Conservation (phyloP, 2,113 vertebrate genomes). For the Daphoenositta chrysoptera region DNA sequence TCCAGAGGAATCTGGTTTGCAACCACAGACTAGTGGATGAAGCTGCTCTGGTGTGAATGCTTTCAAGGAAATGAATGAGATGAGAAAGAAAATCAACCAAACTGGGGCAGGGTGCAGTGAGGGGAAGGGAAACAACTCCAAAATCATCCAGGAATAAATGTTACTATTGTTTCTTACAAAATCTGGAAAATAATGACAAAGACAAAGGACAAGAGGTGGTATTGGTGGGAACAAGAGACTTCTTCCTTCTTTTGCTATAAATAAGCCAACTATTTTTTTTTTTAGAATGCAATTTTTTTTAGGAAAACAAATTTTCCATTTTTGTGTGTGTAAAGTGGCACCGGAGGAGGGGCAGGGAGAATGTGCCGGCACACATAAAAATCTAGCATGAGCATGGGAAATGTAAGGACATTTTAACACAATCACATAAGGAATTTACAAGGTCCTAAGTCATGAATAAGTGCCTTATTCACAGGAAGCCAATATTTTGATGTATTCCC, state of each 20-base stretch:
- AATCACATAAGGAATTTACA: constrained; percentile 53
- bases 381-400: constrained; percentile 21
- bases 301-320: neutral
- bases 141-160: neutral
- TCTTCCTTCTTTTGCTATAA: neutral
- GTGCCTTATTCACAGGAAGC: constrained; percentile 37
- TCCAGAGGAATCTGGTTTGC: neutral
- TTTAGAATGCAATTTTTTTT: neutral
- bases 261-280: neutral
- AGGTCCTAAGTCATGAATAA: constrained; percentile 42
- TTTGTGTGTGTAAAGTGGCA: neutral
- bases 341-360: neutral
- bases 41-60: neutral
- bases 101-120: neutral
- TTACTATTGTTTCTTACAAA: neutral
- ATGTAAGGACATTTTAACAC: constrained; percentile 32
- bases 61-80: constrained; percentile 9
- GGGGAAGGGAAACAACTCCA: neutral
- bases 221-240: neutral
- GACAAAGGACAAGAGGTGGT: neutral
- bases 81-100: neutral
- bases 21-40: neutral
- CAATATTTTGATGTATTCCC: constrained; percentile 46
- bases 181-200: neutral
- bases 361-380: neutral